phyloP scores from a whole-genome alignment of 1,140 invertebrate species.

The Camponotus vicinus region DNA sequence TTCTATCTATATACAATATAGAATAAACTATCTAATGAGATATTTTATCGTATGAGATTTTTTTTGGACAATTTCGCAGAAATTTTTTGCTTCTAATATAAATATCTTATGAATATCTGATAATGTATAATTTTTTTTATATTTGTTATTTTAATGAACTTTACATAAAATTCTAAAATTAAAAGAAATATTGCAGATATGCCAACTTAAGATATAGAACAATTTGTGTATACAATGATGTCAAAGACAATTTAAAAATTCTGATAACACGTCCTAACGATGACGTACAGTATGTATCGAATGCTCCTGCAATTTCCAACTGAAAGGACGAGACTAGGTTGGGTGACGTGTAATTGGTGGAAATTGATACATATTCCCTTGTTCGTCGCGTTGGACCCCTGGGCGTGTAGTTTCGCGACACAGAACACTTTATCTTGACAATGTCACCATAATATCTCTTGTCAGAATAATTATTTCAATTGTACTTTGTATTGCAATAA shows the following conservation, averaged over 20 bases:
- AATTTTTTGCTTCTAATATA: neutral
- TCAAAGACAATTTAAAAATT: constrained; percentile 24
- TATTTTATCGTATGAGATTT: neutral
- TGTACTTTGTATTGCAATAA: constrained; percentile 49
- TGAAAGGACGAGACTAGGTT: constrained; percentile 37
- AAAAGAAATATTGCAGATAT: neutral
- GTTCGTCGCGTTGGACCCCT: constrained; percentile 14
- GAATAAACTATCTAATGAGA: neutral
- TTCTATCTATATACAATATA: neutral
- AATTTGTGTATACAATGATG: neutral
- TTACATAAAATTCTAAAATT: neutral
- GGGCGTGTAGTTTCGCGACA: constrained; percentile 26
- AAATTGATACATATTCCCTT: constrained; percentile 64
- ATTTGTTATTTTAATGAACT: neutral
- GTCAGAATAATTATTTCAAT: constrained; percentile 59
- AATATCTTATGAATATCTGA: neutral
- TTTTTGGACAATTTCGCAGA: neutral
- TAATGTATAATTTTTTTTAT: neutral
- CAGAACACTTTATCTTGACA: constrained; percentile 60
- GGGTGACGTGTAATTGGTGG: constrained; percentile 62
- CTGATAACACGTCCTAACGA: neutral
- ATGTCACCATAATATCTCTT: constrained; percentile 42
- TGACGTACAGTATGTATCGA: constrained; percentile 25
- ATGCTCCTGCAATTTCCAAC: constrained; percentile 22
- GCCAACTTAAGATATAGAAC: neutral